Percentiles rank a stretch among this genome's conserved stretches.
Conservation (phyloP, 35 echinoderm and acorn worm genomes). For the Ptychodera flava region DNA sequence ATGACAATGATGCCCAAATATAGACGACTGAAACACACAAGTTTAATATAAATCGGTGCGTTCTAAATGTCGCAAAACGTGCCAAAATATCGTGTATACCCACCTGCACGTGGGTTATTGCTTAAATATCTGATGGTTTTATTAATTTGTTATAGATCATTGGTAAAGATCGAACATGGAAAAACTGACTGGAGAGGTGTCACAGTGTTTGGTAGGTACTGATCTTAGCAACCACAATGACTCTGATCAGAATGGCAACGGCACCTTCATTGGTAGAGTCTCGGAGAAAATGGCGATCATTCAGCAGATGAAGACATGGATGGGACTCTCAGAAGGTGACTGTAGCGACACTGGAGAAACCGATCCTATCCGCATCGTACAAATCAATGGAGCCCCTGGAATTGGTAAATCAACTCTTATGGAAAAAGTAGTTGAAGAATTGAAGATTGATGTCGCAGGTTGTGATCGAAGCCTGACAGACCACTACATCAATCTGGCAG, state of each 20-base stretch:
- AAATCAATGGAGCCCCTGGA: not conserved
- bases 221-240: too few relatives aligned
- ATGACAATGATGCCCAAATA: too few relatives aligned
- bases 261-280: not conserved
- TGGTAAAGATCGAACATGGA: not conserved
- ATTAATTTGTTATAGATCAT: not conserved
- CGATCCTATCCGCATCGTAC: not conserved
- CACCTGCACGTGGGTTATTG: too few relatives aligned
- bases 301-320: not conserved
- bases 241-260: too few relatives aligned
- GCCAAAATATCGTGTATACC: too few relatives aligned
- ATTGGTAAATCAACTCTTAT: not conserved
- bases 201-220: not conserved
- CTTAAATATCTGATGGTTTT: too few relatives aligned
- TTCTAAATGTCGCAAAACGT: too few relatives aligned
- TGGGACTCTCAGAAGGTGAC: too few relatives aligned
- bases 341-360: not conserved
- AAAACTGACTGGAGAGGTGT: not conserved
- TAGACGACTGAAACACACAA: too few relatives aligned
- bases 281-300: not conserved
- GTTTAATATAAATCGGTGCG: too few relatives aligned
- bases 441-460: too few relatives aligned
- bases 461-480: not conserved
- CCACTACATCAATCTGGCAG: not conserved
- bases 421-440: not conserved